Evolutionary conservation across 2,113 vertebrate genomes (phyloP).

Genomic region (Atrichornis clamosus): DNA sequence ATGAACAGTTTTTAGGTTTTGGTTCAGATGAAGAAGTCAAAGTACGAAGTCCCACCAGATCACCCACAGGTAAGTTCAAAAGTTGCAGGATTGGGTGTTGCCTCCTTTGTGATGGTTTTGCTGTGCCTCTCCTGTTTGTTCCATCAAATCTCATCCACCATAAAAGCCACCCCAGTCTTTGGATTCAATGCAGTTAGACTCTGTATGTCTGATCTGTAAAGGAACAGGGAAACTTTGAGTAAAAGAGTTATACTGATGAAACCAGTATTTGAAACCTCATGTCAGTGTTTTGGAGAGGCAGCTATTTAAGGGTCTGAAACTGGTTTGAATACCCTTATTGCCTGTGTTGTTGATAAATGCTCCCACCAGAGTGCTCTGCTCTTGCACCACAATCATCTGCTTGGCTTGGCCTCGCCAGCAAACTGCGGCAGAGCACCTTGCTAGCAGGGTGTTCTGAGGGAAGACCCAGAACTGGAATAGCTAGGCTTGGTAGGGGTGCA

Average conservation of each 20-base stretch:
- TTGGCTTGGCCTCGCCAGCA: neutral
- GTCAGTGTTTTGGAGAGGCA: neutral
- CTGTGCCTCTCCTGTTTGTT: neutral
- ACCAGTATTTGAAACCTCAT: neutral
- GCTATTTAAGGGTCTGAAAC: neutral
- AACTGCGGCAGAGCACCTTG: neutral
- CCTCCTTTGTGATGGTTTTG: neutral
- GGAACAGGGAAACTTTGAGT: neutral
- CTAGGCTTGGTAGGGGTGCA: neutral
- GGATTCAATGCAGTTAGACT: neutral
- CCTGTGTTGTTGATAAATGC: neutral
- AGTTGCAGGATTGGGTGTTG: neutral
- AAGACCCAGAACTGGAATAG: neutral
- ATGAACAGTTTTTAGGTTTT: constrained; percentile 94
- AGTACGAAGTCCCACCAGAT: constrained; percentile 83
- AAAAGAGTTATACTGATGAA: neutral
- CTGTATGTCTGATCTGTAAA: neutral
- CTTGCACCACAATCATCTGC: neutral
- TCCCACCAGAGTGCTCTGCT: neutral
- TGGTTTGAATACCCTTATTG: neutral
- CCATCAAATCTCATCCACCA: neutral
- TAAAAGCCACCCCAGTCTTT: neutral
- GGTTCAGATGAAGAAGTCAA: constrained; percentile 88
- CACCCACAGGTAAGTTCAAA: constrained; percentile 80
- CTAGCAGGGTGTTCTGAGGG: neutral